A percentile compares a stretch with the other conserved stretches of the same genome.
Conservation (phyloP, 2,888 invertebrate species). For the Ichneumon xanthorius region DNA sequence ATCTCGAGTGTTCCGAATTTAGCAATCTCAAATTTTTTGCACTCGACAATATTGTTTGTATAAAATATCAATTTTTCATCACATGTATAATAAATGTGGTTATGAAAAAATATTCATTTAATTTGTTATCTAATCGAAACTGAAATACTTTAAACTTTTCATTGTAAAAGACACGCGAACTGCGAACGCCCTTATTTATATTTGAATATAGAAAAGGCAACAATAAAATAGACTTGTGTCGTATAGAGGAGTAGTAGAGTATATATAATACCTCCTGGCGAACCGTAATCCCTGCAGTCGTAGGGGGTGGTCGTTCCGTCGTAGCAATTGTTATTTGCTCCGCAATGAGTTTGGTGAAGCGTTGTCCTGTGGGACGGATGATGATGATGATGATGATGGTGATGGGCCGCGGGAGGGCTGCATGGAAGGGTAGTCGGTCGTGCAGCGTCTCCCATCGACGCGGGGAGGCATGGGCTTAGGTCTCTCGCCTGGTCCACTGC, state of each 20-base stretch:
- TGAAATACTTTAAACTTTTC: conserved; percentile 31
- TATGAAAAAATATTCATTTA: not conserved
- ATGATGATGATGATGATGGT: conserved; percentile 69
- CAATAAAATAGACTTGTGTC: conserved; percentile 6
- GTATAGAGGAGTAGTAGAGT: conserved; percentile 7
- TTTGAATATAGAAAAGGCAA: not conserved
- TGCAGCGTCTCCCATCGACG: conserved; percentile 87
- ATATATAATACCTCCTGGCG: conserved; percentile 79
- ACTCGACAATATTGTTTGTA: not conserved
- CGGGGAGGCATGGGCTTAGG: conserved; percentile 91
- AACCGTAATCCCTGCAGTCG: conserved; percentile 83
- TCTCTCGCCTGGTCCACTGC: conserved; percentile 90
- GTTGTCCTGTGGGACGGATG: conserved; percentile 80
- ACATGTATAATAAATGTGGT: too few species aligned
- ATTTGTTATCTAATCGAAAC: not conserved
- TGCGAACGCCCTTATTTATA: conserved; percentile 1
- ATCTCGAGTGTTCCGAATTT: not conserved
- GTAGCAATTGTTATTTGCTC: conserved; percentile 86
- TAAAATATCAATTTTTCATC: too few species aligned
- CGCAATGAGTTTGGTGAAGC: conserved; percentile 83
- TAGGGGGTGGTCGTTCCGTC: conserved; percentile 85
- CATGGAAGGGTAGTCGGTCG: conserved; percentile 87
- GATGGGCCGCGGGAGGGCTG: conserved; percentile 85
- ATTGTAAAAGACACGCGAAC: conserved; percentile 35
- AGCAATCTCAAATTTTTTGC: not conserved